Evolutionary conservation across 2,888 invertebrate species (phyloP).

Genomic region (Sycophila texana): DNA sequence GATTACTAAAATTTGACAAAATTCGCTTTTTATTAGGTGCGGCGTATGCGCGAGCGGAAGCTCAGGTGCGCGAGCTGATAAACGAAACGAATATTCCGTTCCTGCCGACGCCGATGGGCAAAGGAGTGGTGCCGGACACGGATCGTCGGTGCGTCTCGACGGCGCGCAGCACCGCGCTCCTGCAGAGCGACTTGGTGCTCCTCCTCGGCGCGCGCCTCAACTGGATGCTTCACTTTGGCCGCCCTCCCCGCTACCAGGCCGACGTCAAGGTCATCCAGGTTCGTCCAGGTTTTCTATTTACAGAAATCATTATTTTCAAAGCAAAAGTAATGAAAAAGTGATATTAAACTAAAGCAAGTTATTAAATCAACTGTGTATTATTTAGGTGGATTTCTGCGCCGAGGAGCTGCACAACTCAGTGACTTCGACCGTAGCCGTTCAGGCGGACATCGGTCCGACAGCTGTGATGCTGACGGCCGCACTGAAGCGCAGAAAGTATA

Average conservation of each 20-base stretch:
- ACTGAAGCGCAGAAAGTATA: slow-evolving; percentile 79
- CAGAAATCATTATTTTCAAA: too few relatives aligned
- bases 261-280: slow-evolving; percentile 94
- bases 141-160: slow-evolving; percentile 87
- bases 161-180: slow-evolving; percentile 90
- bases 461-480: slow-evolving; percentile 80
- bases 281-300: neutral
- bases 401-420: slow-evolving; percentile 97
- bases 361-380: slow-evolving; percentile 4
- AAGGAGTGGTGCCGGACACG: slow-evolving; percentile 86
- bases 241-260: slow-evolving; percentile 87
- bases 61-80: slow-evolving; percentile 83
- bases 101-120: slow-evolving; percentile 96
- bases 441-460: slow-evolving; percentile 89
- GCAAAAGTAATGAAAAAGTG: too few relatives aligned
- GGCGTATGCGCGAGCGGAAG: slow-evolving; percentile 88
- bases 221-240: slow-evolving; percentile 98
- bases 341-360: too few relatives aligned
- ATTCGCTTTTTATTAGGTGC: slow-evolving; percentile 79
- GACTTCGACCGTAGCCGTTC: slow-evolving; percentile 86
- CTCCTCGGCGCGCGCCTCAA: slow-evolving; percentile 94
- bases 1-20: neutral
- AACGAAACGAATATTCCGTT: slow-evolving; percentile 87
- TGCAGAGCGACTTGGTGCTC: slow-evolving; percentile 91
- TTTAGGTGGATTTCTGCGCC: slow-evolving; percentile 87